Percentiles rank a stretch among this genome's conserved stretches.
These are phyloP conservation scores for Labroides dimidiatus DNA, from an alignment of 2,797 vertebrate species.

Conservation along the genomic window DNA sequence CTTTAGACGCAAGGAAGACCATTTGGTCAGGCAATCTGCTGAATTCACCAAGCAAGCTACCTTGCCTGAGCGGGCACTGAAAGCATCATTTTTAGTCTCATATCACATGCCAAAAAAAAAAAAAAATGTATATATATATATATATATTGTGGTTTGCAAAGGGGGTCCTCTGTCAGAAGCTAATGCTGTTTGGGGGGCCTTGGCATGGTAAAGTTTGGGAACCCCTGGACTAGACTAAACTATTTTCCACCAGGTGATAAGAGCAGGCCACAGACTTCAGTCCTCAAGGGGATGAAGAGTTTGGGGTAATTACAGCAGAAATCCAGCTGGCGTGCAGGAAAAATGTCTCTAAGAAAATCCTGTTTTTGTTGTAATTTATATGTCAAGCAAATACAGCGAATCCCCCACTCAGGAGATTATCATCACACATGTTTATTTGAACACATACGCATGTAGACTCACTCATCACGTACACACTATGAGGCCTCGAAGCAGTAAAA, in stretches of 20 bases:
- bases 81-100: no score
- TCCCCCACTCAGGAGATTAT: conserved; percentile 22
- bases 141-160: no score
- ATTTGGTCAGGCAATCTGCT: no score
- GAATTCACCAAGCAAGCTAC: no score
- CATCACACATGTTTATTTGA: conserved; percentile 24
- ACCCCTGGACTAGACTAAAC: conserved; percentile 28
- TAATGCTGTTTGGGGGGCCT: no score
- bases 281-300: not conserved
- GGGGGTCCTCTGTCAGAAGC: no score
- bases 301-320: conserved; percentile 12
- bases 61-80: no score
- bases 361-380: conserved; percentile 26
- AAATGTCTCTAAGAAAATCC: not conserved
- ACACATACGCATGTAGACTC: conserved; percentile 9
- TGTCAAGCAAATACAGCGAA: not conserved
- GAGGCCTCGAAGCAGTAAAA: conserved; percentile 17
- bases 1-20: no score
- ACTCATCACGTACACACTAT: conserved; percentile 38
- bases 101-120: no score
- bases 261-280: conserved; percentile 4
- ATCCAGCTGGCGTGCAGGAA: conserved; percentile 4
- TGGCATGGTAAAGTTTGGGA: no score
- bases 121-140: no score
- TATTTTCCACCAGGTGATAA: conserved; percentile 22